These are phyloP conservation scores for Drosophila nigricruria DNA, from an alignment of 2,888 invertebrate species.

Conservation along the genomic window DNA sequence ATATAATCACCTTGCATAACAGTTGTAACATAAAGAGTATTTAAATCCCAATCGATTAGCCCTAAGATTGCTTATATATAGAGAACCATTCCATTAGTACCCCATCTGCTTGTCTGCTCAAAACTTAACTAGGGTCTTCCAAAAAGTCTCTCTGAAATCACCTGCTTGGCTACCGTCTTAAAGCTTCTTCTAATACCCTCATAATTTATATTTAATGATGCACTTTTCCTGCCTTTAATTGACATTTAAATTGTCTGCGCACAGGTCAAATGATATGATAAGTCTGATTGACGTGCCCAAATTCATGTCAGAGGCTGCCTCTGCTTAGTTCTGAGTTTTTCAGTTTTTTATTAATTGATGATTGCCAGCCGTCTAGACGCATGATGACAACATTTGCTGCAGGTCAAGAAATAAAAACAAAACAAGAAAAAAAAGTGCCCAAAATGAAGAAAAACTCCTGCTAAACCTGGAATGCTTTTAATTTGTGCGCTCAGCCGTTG, in stretches of 20 bases:
- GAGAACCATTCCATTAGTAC: not conserved
- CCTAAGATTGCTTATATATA: not conserved
- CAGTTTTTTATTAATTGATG: conserved; percentile 75
- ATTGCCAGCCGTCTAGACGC: conserved; percentile 48
- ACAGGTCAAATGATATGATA: conserved; percentile 61
- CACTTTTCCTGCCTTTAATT: conserved; percentile 61
- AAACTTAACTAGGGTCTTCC: conserved; percentile 5
- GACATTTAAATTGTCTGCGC: conserved; percentile 77
- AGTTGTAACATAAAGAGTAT: not conserved
- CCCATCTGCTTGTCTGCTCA: not conserved
- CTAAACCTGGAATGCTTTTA: conserved; percentile 65
- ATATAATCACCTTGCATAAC: not conserved
- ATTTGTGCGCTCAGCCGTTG: conserved; percentile 64
- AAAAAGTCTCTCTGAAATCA: conserved; percentile 3
- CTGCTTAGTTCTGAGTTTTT: conserved; percentile 35
- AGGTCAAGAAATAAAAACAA: conserved; percentile 55
- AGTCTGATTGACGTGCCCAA: conserved; percentile 71
- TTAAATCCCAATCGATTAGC: conserved; percentile 3
- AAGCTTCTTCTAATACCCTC: conserved; percentile 54
- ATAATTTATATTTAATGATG: conserved; percentile 79
- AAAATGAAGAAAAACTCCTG: conserved; percentile 20
- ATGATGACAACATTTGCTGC: conserved; percentile 77
- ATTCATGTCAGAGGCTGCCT: conserved; percentile 35
- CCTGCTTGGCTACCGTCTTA: conserved; percentile 64
- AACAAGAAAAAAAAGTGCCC: conserved; percentile 10